phyloP scores from a whole-genome alignment of 2,797 vertebrate genomes.

The Moxostoma hubbsi region DNA sequence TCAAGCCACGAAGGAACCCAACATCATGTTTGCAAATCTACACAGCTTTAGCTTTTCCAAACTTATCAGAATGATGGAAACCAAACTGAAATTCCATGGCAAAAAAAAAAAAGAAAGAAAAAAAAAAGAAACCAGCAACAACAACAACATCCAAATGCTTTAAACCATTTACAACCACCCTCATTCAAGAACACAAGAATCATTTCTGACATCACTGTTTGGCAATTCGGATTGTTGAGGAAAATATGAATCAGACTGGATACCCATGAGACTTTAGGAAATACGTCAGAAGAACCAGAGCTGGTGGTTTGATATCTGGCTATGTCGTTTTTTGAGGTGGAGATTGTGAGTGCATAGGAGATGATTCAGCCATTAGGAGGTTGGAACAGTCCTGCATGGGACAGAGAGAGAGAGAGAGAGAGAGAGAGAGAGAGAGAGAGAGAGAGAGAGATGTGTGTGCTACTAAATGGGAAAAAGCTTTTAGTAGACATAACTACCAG shows the following conservation, averaged over 20 bases:
- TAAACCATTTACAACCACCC: background rate
- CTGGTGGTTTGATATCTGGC: slow-evolving; percentile 5
- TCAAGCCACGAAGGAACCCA: background rate
- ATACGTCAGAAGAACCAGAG: background rate
- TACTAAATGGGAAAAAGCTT: slow-evolving; percentile 52
- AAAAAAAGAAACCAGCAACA: too few relatives aligned
- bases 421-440: too few relatives aligned
- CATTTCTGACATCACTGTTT: background rate
- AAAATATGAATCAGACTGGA: slow-evolving; percentile 5
- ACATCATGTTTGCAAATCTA: background rate
- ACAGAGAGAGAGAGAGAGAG: background rate
- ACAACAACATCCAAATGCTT: background rate
- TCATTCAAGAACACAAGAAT: background rate
- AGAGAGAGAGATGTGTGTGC: slow-evolving; percentile 5
- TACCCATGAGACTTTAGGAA: background rate
- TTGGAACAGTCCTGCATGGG: slow-evolving; percentile 13
- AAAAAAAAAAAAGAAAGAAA: too few relatives aligned
- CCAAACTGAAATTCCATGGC: background rate
- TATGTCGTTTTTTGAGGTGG: slow-evolving; percentile 1
- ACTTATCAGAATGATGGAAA: background rate
- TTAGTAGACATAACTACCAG: slow-evolving; percentile 54
- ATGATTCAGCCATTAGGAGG: slow-evolving; percentile 13
- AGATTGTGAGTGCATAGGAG: background rate
- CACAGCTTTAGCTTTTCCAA: background rate
- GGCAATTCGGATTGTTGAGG: background rate